phyloP scores from a whole-genome alignment of 2,888 invertebrate genomes.

The Megaustenia siamemsis region DNA sequence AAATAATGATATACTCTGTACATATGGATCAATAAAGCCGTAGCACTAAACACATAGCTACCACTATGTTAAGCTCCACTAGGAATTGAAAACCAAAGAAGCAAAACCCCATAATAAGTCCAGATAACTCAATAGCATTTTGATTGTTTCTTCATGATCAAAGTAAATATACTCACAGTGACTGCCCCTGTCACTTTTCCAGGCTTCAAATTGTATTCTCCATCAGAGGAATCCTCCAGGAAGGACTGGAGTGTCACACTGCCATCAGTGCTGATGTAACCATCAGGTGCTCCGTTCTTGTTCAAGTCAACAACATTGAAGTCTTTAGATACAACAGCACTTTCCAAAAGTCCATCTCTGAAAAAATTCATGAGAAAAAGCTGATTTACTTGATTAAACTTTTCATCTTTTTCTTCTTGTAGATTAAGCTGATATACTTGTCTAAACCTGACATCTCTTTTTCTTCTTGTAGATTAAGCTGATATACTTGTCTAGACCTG shows the following conservation, averaged over 20 bases:
- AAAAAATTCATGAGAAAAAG: too few species aligned
- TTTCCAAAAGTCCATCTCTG: slow-evolving; percentile 79
- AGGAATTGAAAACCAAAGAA: background rate
- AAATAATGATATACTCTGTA: too few species aligned
- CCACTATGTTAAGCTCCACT: background rate
- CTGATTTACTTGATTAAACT: too few species aligned
- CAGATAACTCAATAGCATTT: too few species aligned
- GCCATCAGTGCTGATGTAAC: slow-evolving; percentile 57
- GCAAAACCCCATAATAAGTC: background rate
- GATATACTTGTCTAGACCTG: too few species aligned
- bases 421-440: too few species aligned
- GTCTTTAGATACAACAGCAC: slow-evolving; percentile 79
- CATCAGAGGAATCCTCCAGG: slow-evolving; percentile 51
- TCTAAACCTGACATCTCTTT: too few species aligned
- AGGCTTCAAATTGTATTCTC: slow-evolving; percentile 50
- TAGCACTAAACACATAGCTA: too few species aligned
- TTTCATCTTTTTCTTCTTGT: too few species aligned
- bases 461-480: too few species aligned
- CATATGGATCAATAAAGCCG: too few species aligned
- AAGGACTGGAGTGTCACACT: slow-evolving; percentile 59
- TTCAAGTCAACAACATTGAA: slow-evolving; percentile 75
- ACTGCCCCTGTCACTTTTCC: slow-evolving; percentile 42
- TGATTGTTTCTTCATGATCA: background rate
- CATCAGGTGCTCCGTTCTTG: slow-evolving; percentile 24
- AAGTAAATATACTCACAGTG: slow-evolving; percentile 3